A percentile compares a stretch with the other conserved stretches of the same genome.
Evolutionary conservation across 2,888 invertebrate species (phyloP).

Genomic region (Drosophila diplacantha): DNA sequence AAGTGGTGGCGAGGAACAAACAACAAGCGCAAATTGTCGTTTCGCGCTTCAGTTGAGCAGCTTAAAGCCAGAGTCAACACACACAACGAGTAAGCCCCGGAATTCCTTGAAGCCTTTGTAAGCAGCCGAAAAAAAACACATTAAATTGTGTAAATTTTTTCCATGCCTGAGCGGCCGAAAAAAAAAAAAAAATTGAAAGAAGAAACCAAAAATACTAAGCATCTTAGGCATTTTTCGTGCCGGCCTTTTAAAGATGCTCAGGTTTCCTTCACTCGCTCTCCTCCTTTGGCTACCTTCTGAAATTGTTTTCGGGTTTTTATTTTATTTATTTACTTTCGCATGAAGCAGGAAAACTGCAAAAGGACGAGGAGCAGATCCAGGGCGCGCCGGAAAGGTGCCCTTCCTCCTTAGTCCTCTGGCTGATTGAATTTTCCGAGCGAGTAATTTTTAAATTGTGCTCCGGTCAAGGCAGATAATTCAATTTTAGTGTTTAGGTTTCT

Average conservation of each 20-base stretch:
- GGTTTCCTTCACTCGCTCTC: not conserved
- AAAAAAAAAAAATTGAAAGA: conserved; percentile 18
- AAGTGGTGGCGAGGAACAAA: conserved; percentile 40
- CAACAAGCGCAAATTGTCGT: conserved; percentile 65
- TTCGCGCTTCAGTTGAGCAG: conserved; percentile 71
- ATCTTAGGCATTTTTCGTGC: conserved; percentile 62
- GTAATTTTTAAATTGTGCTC: conserved; percentile 71
- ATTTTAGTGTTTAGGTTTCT: conserved; percentile 68
- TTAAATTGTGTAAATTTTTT: conserved; percentile 52
- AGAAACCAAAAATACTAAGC: conserved; percentile 45
- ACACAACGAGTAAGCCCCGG: conserved; percentile 36
- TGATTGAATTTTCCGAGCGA: conserved; percentile 73
- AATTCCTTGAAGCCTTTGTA: conserved; percentile 61
- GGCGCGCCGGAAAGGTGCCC: conserved; percentile 33
- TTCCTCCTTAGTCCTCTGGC: conserved; percentile 47
- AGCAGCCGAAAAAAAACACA: conserved; percentile 34
- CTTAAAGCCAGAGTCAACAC: conserved; percentile 69
- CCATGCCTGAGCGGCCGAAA: conserved; percentile 24
- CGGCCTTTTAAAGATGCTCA: conserved; percentile 56
- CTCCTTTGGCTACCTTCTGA: conserved; percentile 25
- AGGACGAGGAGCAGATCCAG: conserved; percentile 20
- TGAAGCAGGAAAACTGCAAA: conserved; percentile 32
- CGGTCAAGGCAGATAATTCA: conserved; percentile 68
- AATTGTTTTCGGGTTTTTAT: conserved; percentile 61
- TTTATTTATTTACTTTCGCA: conserved; percentile 66